phyloP scores from a whole-genome alignment of 2,888 invertebrate species.

The Chrysolina oricalcia region DNA sequence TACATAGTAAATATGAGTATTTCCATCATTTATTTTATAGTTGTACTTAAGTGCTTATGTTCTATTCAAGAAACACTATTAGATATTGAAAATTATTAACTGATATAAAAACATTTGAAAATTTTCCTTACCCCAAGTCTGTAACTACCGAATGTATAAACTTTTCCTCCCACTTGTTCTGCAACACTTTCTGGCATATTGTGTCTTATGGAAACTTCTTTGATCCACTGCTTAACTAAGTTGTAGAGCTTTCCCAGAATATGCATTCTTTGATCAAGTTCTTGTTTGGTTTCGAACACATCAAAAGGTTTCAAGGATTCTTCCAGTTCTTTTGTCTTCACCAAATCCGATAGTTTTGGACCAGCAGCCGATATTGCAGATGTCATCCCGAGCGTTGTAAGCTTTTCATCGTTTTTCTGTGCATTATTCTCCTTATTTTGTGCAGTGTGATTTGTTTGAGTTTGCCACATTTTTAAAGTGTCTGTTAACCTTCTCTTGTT shows the following conservation, averaged over 20 bases:
- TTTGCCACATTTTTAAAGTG: constrained; percentile 50
- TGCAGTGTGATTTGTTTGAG: constrained; percentile 51
- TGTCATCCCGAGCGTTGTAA: constrained; percentile 90
- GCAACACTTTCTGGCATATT: constrained; percentile 95
- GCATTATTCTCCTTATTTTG: constrained; percentile 62
- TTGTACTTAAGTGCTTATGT: too few species aligned
- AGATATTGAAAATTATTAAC: too few species aligned
- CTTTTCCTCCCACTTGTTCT: constrained; percentile 95
- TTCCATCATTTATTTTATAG: too few species aligned
- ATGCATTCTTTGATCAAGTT: constrained; percentile 92
- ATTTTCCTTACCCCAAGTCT: constrained; percentile 82
- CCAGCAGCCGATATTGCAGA: constrained; percentile 93
- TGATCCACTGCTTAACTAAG: constrained; percentile 95
- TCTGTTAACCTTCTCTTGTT: neutral
- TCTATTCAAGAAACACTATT: too few species aligned
- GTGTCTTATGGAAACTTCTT: constrained; percentile 88
- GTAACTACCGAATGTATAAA: constrained; percentile 99
- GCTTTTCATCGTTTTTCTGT: constrained; percentile 74
- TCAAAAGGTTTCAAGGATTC: constrained; percentile 87
- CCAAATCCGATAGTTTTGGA: constrained; percentile 85
- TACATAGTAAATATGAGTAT: too few species aligned
- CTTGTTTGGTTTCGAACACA: constrained; percentile 92
- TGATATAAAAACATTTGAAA: neutral
- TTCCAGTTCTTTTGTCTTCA: constrained; percentile 84
- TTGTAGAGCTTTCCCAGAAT: constrained; percentile 89